phyloP scores from a whole-genome alignment of 1,140 invertebrate species.

The Patella vulgata region DNA sequence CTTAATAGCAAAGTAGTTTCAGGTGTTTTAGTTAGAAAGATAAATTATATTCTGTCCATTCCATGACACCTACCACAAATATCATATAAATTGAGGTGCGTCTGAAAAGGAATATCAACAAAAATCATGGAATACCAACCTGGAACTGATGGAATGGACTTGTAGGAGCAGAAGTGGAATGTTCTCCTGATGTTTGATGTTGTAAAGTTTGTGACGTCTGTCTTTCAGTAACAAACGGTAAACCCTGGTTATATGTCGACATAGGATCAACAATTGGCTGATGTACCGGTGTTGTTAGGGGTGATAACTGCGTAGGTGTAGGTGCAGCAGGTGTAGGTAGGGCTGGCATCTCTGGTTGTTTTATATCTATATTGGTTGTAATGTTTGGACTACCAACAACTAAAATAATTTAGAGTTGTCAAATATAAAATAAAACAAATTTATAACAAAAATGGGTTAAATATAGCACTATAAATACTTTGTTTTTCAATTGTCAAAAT shows the following conservation, averaged over 20 bases:
- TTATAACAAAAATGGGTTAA: constrained; percentile 4
- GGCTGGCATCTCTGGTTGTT: not conserved
- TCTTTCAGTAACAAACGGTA: constrained; percentile 9
- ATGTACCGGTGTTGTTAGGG: constrained; percentile 49
- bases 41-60: too few relatives aligned
- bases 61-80: too few relatives aligned
- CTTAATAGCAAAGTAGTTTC: too few relatives aligned
- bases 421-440: constrained; percentile 1
- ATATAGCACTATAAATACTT: not conserved
- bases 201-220: not conserved
- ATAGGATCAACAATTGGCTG: constrained; percentile 30
- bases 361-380: not conserved
- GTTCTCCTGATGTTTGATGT: not conserved
- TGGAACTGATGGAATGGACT: constrained; percentile 34
- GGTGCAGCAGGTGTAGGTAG: constrained; percentile 33
- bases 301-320: constrained; percentile 45
- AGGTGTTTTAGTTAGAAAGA: too few relatives aligned
- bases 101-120: too few relatives aligned
- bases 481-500: too few relatives aligned
- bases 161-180: not conserved
- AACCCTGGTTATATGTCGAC: constrained; percentile 19
- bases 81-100: too few relatives aligned
- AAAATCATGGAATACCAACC: too few relatives aligned
- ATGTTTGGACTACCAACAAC: constrained; percentile 3
- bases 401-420: not conserved